Conservation (phyloP, 1,140 invertebrate genomes). For the Pseudachorutes palmiensis region DNA sequence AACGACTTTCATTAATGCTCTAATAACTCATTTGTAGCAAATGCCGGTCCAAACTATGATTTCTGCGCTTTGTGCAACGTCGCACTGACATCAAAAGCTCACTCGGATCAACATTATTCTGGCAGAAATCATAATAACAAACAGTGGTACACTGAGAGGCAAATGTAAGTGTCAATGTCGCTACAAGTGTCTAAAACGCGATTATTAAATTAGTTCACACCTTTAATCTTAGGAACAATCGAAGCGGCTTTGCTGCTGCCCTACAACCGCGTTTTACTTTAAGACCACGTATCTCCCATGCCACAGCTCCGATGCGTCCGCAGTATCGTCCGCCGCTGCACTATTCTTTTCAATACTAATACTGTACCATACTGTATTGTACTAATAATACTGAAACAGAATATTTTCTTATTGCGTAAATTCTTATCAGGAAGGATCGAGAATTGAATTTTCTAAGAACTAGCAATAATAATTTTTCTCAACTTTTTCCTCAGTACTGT, state of each 20-base stretch:
- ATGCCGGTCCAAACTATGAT: neutral
- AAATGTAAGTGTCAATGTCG: neutral
- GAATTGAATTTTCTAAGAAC: too few species aligned
- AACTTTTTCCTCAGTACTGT: too few species aligned
- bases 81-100: neutral
- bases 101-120: neutral
- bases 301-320: neutral
- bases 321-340: neutral
- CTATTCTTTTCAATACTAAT: neutral
- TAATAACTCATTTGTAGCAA: neutral
- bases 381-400: too few species aligned
- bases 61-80: neutral
- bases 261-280: too few species aligned
- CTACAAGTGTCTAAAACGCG: neutral
- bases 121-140: neutral
- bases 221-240: neutral
- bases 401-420: too few species aligned
- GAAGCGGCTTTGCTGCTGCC: neutral
- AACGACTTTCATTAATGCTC: neutral
- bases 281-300: neutral
- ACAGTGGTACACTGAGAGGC: neutral
- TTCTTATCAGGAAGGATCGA: too few species aligned
- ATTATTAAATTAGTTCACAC: neutral
- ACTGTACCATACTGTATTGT: too few species aligned
- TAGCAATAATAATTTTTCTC: too few species aligned